Conservation (phyloP, 2,888 invertebrate genomes). For the Caprella mutica region DNA sequence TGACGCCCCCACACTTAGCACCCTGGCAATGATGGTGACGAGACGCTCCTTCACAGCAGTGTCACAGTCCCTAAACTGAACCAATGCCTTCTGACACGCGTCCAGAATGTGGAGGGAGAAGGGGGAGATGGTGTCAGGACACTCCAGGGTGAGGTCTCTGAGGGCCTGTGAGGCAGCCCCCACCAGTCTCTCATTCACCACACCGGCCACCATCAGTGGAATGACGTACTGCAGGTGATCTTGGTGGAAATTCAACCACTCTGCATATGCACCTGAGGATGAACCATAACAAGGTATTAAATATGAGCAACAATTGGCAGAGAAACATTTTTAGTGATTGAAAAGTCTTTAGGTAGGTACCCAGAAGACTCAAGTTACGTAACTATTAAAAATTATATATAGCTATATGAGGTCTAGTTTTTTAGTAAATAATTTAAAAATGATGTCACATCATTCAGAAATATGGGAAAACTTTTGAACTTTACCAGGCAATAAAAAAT, state of each 20-base stretch:
- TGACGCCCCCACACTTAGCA: constrained; percentile 49
- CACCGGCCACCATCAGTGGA: constrained; percentile 54
- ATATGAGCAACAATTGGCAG: neutral
- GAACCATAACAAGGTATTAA: neutral
- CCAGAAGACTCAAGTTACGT: too few relatives aligned
- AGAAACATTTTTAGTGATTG: neutral
- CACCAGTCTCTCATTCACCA: constrained; percentile 55
- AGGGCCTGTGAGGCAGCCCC: constrained; percentile 75
- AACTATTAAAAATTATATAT: too few relatives aligned
- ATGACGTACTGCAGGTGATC: constrained; percentile 55
- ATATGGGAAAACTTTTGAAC: too few relatives aligned
- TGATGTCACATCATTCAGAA: too few relatives aligned
- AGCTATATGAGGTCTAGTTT: too few relatives aligned
- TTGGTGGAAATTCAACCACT: constrained; percentile 67
- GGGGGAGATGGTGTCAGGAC: constrained; percentile 59
- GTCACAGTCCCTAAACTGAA: constrained; percentile 45
- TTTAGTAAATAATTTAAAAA: too few relatives aligned
- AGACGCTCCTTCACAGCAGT: constrained; percentile 58
- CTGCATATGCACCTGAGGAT: constrained; percentile 60
- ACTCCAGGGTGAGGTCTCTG: constrained; percentile 74
- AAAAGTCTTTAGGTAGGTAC: too few relatives aligned
- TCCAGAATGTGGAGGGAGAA: constrained; percentile 63
- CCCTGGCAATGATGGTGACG: constrained; percentile 63
- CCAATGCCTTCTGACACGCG: constrained; percentile 50
- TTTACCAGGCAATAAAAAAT: too few relatives aligned